These are phyloP conservation scores for Drosophila paulistorum DNA, from an alignment of 1,140 invertebrate species.

Conservation along the genomic window DNA sequence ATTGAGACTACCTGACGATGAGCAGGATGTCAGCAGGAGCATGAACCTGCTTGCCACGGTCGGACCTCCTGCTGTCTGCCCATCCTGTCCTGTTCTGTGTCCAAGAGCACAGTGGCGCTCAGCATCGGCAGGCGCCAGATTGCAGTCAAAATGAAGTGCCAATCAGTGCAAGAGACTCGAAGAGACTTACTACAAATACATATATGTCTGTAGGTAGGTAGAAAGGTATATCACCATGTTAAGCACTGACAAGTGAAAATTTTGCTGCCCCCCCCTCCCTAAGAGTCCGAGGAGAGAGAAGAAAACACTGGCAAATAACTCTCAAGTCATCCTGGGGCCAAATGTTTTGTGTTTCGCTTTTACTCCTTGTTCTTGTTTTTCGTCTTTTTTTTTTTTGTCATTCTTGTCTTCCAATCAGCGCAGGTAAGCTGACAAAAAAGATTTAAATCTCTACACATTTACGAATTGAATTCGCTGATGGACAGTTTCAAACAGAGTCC, in stretches of 20 bases:
- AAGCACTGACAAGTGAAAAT: slow-evolving; percentile 9
- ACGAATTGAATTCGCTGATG: slow-evolving; percentile 8
- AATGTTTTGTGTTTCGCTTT: neutral
- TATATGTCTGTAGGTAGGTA: no score
- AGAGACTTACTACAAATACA: neutral
- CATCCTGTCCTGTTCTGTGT: neutral
- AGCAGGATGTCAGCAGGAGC: slow-evolving; percentile 3
- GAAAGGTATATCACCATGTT: neutral
- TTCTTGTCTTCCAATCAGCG: slow-evolving; percentile 7
- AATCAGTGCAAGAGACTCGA: slow-evolving; percentile 35
- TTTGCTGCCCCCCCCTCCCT: neutral
- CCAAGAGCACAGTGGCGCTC: slow-evolving; percentile 5
- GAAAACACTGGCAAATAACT: slow-evolving; percentile 6
- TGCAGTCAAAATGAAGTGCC: slow-evolving; percentile 55
- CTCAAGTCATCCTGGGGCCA: slow-evolving; percentile 3
- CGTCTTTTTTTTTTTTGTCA: neutral
- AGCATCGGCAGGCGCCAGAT: slow-evolving; percentile 22
- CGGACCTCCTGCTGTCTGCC: neutral
- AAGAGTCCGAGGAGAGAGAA: neutral
- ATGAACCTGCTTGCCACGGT: neutral
- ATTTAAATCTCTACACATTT: neutral
- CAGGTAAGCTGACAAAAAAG: slow-evolving; percentile 1
- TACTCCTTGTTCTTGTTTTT: neutral
- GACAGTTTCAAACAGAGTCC: neutral
- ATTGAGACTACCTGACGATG: slow-evolving; percentile 51